Evolutionary conservation across 1,140 invertebrate genomes (phyloP).

Genomic region (Caenorhabditis briggsae): DNA sequence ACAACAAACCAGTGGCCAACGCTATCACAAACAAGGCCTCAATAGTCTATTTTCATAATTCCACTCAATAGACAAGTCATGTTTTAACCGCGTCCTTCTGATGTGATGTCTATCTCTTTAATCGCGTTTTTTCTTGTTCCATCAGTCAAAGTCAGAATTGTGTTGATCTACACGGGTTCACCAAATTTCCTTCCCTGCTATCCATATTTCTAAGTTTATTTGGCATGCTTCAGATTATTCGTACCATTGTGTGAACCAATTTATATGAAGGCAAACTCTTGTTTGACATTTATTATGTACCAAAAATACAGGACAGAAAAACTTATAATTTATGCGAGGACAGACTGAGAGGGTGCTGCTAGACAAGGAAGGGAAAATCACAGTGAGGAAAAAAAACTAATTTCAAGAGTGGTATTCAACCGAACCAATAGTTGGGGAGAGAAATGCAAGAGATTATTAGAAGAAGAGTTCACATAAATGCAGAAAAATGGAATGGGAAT

Average conservation of each 20-base stretch:
- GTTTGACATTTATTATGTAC: constrained; percentile 38
- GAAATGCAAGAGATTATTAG: constrained; percentile 5
- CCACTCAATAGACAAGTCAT: constrained; percentile 46
- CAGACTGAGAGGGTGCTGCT: background rate
- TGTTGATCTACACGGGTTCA: constrained; percentile 15
- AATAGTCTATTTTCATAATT: background rate
- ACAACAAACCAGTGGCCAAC: constrained; percentile 15
- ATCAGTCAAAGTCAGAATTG: constrained; percentile 13
- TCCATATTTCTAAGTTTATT: constrained; percentile 9
- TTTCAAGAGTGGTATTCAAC: too few species aligned
- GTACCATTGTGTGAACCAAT: background rate
- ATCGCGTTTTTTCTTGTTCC: constrained; percentile 14
- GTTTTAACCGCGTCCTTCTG: constrained; percentile 3
- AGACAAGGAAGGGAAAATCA: background rate
- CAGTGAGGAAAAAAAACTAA: background rate
- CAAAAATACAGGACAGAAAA: background rate
- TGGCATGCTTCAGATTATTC: constrained; percentile 13
- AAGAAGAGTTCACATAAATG: constrained; percentile 32
- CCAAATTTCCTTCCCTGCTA: background rate
- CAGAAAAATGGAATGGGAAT: background rate
- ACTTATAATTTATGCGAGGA: background rate
- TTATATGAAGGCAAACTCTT: background rate
- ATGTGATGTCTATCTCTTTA: constrained; percentile 10
- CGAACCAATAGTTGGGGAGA: background rate
- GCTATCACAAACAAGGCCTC: background rate